Percentiles rank a stretch among this genome's conserved stretches.
These are phyloP conservation scores for Achatina immaculata DNA, from an alignment of 1,140 invertebrate genomes.

Conservation along the genomic window DNA sequence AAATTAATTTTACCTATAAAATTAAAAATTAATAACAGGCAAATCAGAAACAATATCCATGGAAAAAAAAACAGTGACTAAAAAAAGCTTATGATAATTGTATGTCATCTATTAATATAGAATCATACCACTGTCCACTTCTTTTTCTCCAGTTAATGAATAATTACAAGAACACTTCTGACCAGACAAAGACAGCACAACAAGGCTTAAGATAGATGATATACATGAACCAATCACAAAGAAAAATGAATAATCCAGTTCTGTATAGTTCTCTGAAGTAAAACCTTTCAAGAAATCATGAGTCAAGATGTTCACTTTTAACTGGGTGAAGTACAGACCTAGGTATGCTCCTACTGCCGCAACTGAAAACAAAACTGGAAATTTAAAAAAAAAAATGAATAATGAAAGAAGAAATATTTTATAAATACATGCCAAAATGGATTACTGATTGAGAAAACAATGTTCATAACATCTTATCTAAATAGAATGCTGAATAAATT, in stretches of 20 bases:
- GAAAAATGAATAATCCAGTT: constrained; percentile 85
- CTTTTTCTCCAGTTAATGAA: constrained; percentile 55
- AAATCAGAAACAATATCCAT: too few species aligned
- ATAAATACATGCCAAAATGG: too few species aligned
- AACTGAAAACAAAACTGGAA: constrained; percentile 81
- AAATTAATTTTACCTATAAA: too few species aligned
- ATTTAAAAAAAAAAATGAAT: too few species aligned
- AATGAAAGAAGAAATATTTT: too few species aligned
- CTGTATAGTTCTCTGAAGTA: constrained; percentile 79
- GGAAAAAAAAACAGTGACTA: too few species aligned
- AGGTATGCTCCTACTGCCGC: constrained; percentile 81
- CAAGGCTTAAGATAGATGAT: constrained; percentile 81
- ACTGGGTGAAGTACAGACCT: constrained; percentile 80
- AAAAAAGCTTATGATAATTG: too few species aligned
- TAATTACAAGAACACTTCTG: constrained; percentile 54
- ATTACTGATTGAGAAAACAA: neutral
- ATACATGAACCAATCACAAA: constrained; percentile 81
- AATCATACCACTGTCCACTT: constrained; percentile 65
- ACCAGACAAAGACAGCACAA: constrained; percentile 78
- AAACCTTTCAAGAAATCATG: constrained; percentile 80
- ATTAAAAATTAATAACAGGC: too few species aligned
- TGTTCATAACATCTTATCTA: neutral
- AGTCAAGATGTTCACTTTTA: constrained; percentile 83
- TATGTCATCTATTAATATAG: constrained; percentile 59
- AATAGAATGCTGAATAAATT: neutral